A percentile compares a stretch with the other conserved stretches of the same genome.
Evolutionary conservation across 2,113 vertebrate species (phyloP).

Genomic region (Natator depressus): DNA sequence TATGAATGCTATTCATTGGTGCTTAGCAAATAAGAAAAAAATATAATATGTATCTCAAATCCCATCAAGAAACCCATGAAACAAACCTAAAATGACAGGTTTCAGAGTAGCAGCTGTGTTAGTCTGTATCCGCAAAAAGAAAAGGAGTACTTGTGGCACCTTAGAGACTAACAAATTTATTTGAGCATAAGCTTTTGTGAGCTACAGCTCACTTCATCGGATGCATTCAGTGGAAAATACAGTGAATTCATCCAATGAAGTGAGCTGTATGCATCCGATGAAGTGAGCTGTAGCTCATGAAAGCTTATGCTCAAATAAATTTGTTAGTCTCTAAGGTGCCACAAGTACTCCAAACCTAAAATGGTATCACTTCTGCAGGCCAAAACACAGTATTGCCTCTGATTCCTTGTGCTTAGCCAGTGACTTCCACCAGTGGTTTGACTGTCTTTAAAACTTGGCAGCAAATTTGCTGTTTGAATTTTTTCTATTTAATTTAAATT

Average conservation of each 20-base stretch:
- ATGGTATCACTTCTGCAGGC: not conserved
- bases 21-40: not conserved
- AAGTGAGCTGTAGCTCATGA: no score
- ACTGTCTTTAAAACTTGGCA: not conserved
- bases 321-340: no score
- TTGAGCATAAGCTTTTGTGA: no score
- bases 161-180: no score
- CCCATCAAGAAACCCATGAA: not conserved
- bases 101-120: no score
- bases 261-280: no score
- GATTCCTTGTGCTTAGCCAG: not conserved
- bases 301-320: no score
- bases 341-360: not conserved
- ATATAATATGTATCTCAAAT: not conserved
- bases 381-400: not conserved
- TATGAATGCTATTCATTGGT: not conserved
- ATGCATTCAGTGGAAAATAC: no score
- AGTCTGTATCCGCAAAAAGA: no score
- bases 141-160: no score
- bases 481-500: not conserved
- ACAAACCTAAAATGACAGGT: not conserved
- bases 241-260: no score
- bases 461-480: not conserved
- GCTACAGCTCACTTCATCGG: no score
- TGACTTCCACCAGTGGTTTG: not conserved